Percentiles rank a stretch among this genome's conserved stretches.
phyloP scores from a whole-genome alignment of 2,797 vertebrate genomes.

The Anguilla pacifica region DNA sequence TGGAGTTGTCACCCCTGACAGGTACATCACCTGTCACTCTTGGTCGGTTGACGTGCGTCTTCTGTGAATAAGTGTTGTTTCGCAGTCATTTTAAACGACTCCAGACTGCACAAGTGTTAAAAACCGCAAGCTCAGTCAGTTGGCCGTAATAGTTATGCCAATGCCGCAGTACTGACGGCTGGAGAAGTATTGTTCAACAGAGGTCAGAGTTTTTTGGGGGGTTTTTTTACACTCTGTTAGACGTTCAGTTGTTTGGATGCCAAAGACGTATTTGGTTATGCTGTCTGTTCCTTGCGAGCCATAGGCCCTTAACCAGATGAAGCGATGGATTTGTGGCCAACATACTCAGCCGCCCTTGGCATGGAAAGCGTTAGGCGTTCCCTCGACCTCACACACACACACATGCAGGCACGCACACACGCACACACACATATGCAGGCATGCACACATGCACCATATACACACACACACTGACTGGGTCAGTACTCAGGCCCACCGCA shows the following conservation, averaged over 20 bases:
- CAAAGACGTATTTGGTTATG: no score
- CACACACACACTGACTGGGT: background rate
- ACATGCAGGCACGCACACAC: no score
- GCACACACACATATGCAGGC: background rate
- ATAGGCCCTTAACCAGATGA: no score
- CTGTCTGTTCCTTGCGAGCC: no score
- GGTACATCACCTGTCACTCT: background rate
- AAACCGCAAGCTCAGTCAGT: background rate
- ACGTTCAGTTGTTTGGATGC: no score
- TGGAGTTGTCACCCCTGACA: background rate
- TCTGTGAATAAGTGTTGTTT: background rate
- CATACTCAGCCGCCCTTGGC: conserved; percentile 25
- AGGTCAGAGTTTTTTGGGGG: no score
- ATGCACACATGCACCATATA: background rate
- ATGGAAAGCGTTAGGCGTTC: no score
- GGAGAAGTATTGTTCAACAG: no score
- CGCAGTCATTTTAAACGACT: conserved; percentile 48
- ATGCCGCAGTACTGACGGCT: no score
- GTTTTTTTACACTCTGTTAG: no score
- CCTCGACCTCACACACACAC: background rate
- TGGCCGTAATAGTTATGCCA: background rate
- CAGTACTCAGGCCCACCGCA: no score
- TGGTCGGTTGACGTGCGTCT: background rate
- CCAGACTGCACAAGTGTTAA: conserved; percentile 33
- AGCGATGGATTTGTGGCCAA: conserved; percentile 27